A percentile compares a stretch with the other conserved stretches of the same genome.
Conservation (phyloP, 2,797 vertebrate genomes). For the Enteromius radiatus region DNA sequence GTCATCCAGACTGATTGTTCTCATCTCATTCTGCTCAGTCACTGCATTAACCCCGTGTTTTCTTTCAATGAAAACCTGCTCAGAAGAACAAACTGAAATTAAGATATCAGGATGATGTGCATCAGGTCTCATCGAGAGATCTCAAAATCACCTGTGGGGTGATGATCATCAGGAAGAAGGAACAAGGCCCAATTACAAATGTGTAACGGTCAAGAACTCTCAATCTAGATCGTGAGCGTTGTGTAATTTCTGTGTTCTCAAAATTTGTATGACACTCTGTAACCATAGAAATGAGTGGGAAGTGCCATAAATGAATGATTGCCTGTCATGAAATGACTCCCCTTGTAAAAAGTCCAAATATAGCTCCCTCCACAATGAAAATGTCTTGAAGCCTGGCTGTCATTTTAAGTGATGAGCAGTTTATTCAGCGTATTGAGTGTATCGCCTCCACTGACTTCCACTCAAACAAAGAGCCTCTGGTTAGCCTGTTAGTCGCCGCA, state of each 20-base stretch:
- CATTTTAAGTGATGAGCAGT: conserved; percentile 24
- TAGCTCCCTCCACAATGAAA: conserved; percentile 14
- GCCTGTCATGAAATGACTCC: background rate
- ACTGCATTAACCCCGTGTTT: conserved; percentile 28
- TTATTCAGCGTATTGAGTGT: background rate
- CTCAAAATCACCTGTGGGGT: background rate
- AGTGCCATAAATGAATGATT: conserved; percentile 23
- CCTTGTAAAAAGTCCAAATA: conserved; percentile 4
- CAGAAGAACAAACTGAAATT: background rate
- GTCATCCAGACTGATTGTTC: conserved; percentile 35
- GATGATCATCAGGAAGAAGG: background rate
- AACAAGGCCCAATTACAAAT: conserved; percentile 2
- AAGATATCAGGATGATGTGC: background rate
- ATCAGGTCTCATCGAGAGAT: conserved; percentile 16
- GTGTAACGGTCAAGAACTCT: background rate
- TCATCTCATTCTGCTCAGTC: conserved; percentile 34
- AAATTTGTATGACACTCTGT: background rate
- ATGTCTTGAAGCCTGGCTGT: conserved; percentile 10
- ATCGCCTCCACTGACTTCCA: conserved; percentile 5
- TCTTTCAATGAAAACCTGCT: conserved; percentile 34
- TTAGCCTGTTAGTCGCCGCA: background rate
- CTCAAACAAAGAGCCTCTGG: conserved; percentile 4
- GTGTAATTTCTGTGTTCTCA: background rate
- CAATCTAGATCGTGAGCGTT: background rate
- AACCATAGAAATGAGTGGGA: background rate